Base-by-base conservation (phyloP, 37 sponge, comb jelly and placozoan genomes). In the Ianthella basta region DNA sequence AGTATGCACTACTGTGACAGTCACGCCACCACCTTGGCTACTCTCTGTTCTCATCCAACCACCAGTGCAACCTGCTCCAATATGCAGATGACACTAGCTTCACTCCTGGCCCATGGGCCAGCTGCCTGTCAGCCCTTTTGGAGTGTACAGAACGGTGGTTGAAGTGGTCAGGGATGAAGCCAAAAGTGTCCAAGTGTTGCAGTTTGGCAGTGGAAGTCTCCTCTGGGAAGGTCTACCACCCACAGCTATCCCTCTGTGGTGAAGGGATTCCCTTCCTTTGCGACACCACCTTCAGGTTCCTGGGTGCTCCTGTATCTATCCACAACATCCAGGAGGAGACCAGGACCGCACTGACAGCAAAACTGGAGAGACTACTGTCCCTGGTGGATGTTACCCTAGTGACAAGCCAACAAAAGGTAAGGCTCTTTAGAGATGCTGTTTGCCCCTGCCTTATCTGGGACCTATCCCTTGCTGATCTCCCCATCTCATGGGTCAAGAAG, bases 1-100 rank as follows among this genome's bases (percentile, higher is more conserved):
- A n/a, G n/a, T n/a, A n/a, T n/a, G n/a, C n/a, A n/a, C n/a, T n/a
- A n/a, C n/a, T n/a, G n/a, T n/a, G n/a, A n/a, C n/a, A n/a, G n/a
- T n/a, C 50, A 44, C 50, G 8, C 50, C 50, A 44, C 50, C 50
- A 82, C 15, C 83, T 64, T 24, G 56, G 55, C 39, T 83, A 83
- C 83, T 50, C 69, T 18, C 67, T 83, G 54, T 0, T 64, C 38
- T 29, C 38, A 24, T 60, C 65, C 29, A 8, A 25, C 20, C 73
- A 39, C 18, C 18, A 33, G 16, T 8, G 60, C 15, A 23, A 66
- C 33, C 37, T 67, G 54, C 83, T 83, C 6, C 83, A 83, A 33
- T 83, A 83, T 41, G 83, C 70, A 8, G 83, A 83, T 35, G 83
- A 83, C 83, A 83, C 83, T 24, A 65, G 81, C 81, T 35, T 81